Percentiles rank a stretch among this genome's conserved stretches.
phyloP scores from a whole-genome alignment of 2,797 vertebrate species.

The Geotria australis region DNA sequence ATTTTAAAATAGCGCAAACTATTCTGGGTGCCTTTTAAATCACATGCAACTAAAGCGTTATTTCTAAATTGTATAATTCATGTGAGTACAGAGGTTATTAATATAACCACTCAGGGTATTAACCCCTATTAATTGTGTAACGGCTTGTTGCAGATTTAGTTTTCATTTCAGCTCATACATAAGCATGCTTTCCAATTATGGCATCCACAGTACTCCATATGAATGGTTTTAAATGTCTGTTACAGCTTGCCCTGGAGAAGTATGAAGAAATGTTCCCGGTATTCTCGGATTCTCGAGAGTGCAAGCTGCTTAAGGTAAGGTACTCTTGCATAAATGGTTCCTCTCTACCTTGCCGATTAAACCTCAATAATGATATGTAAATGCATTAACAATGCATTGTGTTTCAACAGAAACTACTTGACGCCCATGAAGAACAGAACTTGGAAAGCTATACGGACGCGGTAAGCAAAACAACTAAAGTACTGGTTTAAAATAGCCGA shows the following conservation, averaged over 20 bases:
- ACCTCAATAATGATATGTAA: neutral
- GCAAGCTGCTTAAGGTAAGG: conserved; percentile 74
- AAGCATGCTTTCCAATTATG: conserved; percentile 3
- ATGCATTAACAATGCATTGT: neutral
- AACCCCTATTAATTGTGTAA: too few species aligned
- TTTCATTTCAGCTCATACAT: too few species aligned
- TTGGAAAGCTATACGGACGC: conserved; percentile 80
- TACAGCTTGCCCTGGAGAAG: conserved; percentile 70
- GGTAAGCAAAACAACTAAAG: conserved; percentile 21
- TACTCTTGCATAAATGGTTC: neutral
- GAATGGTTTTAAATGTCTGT: conserved; percentile 1
- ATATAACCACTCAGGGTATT: too few species aligned
- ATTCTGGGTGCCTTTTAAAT: too few species aligned
- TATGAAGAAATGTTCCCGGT: conserved; percentile 98
- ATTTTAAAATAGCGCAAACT: too few species aligned
- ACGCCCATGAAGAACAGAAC: conserved; percentile 94
- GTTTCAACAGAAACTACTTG: conserved; percentile 59
- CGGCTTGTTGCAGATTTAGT: too few species aligned
- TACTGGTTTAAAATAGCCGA: neutral
- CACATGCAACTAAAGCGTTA: too few species aligned
- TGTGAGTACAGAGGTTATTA: too few species aligned
- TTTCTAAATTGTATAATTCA: too few species aligned
- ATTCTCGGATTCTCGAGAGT: conserved; percentile 88
- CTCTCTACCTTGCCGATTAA: neutral
- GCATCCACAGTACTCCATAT: neutral